Conservation (phyloP, 2,888 invertebrate genomes). For the Brachypalpus laphriformis region DNA sequence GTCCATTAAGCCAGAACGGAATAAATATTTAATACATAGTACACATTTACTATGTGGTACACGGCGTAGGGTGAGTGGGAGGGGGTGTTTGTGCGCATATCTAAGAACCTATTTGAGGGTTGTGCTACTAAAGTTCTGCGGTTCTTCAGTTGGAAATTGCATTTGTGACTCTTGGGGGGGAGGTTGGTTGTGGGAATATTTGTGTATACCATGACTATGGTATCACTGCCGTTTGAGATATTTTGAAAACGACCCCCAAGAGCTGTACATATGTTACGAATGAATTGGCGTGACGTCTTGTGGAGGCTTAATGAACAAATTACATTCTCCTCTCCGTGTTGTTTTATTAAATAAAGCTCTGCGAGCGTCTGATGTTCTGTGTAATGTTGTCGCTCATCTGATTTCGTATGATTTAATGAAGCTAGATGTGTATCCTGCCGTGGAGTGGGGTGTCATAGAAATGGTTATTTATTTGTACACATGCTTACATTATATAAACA, state of each 20-base stretch:
- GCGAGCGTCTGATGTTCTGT: slow-evolving; percentile 25
- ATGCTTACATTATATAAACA: background rate
- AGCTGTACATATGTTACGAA: slow-evolving; percentile 4
- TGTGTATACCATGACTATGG: background rate
- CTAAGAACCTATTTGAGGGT: slow-evolving; percentile 9
- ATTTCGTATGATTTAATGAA: background rate
- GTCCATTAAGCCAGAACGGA: slow-evolving; percentile 65
- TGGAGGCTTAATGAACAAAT: slow-evolving; percentile 26
- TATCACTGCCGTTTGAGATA: background rate
- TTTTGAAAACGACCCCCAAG: background rate
- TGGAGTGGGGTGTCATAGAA: background rate
- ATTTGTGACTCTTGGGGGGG: background rate
- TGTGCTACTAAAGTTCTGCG: slow-evolving; percentile 19
- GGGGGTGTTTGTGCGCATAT: slow-evolving; percentile 12
- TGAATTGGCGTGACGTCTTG: slow-evolving; percentile 31
- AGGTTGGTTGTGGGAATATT: background rate
- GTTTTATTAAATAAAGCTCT: slow-evolving; percentile 21
- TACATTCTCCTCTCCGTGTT: background rate
- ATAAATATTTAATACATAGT: slow-evolving; percentile 39
- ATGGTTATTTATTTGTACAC: background rate
- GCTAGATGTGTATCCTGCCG: no score
- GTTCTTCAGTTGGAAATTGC: slow-evolving; percentile 29
- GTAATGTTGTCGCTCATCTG: background rate
- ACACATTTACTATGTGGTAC: slow-evolving; percentile 5
- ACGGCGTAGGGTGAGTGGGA: background rate